A percentile compares a stretch with the other conserved stretches of the same genome.
These are phyloP conservation scores for Phocides pigmalion DNA, from an alignment of 1,140 invertebrate species.

Conservation along the genomic window DNA sequence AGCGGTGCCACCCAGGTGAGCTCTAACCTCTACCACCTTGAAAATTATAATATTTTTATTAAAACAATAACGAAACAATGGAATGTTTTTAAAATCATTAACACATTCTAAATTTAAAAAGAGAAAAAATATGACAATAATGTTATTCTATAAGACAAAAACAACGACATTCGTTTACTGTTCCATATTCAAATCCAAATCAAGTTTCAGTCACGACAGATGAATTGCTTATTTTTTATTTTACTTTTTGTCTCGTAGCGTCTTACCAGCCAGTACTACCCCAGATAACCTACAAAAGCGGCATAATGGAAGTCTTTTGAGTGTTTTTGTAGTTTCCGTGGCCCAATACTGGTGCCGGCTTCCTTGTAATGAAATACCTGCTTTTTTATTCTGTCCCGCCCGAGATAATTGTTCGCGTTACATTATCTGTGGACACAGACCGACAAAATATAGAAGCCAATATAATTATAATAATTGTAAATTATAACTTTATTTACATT, in stretches of 20 bases:
- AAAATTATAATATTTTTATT: too few relatives aligned
- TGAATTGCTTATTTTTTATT: constrained; percentile 8
- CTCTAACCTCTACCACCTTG: too few relatives aligned
- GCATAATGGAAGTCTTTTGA: constrained; percentile 16
- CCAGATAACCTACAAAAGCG: constrained; percentile 17
- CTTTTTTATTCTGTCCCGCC: constrained; percentile 39
- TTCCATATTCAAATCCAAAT: background rate
- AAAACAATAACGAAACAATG: too few relatives aligned
- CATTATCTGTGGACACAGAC: constrained; percentile 32
- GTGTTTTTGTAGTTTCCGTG: constrained; percentile 2
- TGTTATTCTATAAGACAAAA: too few relatives aligned
- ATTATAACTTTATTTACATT: too few relatives aligned
- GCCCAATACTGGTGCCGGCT: constrained; percentile 31
- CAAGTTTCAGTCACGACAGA: background rate
- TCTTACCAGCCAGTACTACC: constrained; percentile 1
- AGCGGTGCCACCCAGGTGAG: too few relatives aligned
- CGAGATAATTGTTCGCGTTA: constrained; percentile 39
- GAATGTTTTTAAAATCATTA: too few relatives aligned
- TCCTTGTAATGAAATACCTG: constrained; percentile 38
- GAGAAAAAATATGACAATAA: too few relatives aligned
- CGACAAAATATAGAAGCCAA: background rate
- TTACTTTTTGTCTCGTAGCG: background rate
- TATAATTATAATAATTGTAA: too few relatives aligned
- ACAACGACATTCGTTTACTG: too few relatives aligned
- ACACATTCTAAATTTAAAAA: too few relatives aligned